These are phyloP conservation scores for Copidosoma aretas DNA, from an alignment of 2,888 invertebrate genomes.

Conservation along the genomic window DNA sequence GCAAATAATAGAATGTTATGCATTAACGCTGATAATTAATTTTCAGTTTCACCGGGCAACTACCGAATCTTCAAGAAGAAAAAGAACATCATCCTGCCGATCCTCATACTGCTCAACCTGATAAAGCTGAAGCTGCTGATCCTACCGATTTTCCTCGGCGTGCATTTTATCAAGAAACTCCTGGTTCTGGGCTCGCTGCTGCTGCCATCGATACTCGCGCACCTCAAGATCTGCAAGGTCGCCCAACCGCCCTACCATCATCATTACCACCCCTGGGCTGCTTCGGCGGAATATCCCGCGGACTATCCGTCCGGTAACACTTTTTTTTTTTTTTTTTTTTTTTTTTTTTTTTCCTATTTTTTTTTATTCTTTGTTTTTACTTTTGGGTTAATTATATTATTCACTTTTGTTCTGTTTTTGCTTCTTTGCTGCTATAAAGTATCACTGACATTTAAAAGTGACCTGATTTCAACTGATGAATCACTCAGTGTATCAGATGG, in stretches of 20 bases:
- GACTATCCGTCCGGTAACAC: slow-evolving; percentile 55
- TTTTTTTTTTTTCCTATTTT: background rate
- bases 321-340: background rate
- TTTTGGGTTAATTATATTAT: no score
- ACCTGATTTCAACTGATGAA: no score
- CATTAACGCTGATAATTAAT: no score
- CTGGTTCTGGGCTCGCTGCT: slow-evolving; percentile 69
- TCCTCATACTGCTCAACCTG: slow-evolving; percentile 58
- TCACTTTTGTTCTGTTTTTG: no score
- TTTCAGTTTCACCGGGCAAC: slow-evolving; percentile 41
- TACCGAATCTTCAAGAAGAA: slow-evolving; percentile 68
- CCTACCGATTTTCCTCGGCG: slow-evolving; percentile 69
- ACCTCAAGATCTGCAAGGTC: slow-evolving; percentile 59
- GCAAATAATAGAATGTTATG: no score
- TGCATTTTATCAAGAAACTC: slow-evolving; percentile 73
- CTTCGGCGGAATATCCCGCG: slow-evolving; percentile 53
- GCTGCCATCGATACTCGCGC: slow-evolving; percentile 68
- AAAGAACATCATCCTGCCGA: slow-evolving; percentile 74
- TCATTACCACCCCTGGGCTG: slow-evolving; percentile 54
- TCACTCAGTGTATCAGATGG: no score
- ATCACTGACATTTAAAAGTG: no score
- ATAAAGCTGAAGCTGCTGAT: slow-evolving; percentile 67
- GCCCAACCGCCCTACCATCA: slow-evolving; percentile 48
- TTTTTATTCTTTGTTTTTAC: no score
- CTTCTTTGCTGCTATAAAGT: no score